Conservation (phyloP, 2,797 vertebrate genomes). For the Enteromius afrohamiltoni region DNA sequence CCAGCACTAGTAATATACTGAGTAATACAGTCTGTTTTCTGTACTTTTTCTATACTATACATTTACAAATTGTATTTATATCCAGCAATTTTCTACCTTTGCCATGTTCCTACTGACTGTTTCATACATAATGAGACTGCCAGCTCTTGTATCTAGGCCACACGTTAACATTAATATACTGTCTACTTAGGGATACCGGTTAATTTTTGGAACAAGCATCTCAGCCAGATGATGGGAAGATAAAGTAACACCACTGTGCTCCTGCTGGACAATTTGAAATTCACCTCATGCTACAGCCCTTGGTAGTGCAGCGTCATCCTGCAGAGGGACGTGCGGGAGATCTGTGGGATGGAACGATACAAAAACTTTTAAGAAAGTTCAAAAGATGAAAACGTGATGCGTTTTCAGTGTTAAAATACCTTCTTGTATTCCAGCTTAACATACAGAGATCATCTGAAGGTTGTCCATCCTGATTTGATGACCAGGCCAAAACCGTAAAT, state of each 20-base stretch:
- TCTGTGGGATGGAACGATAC: not conserved
- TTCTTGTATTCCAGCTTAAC: not conserved
- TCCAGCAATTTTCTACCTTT: not conserved
- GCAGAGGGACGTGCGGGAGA: slow-evolving; percentile 11
- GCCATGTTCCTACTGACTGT: not conserved
- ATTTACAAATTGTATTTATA: not conserved
- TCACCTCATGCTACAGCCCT: slow-evolving; percentile 22
- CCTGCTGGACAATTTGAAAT: slow-evolving; percentile 1
- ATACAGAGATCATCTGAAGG: not conserved
- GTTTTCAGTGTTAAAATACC: not conserved
- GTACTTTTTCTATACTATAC: not conserved
- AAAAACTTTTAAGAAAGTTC: not conserved
- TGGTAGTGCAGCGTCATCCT: slow-evolving; percentile 11
- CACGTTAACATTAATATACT: not conserved
- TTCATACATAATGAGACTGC: not conserved
- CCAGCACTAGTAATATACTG: not conserved
- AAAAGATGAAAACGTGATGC: not conserved
- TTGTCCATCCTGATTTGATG: not conserved
- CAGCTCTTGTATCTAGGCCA: not conserved
- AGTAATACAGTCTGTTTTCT: not conserved
- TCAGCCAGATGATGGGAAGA: not conserved
- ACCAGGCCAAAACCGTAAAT: not conserved
- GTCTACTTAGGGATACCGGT: not conserved
- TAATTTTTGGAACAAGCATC: not conserved
- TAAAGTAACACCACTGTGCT: not conserved